Conservation (phyloP, 2,113 vertebrate species). For the Cavia porcellus region DNA sequence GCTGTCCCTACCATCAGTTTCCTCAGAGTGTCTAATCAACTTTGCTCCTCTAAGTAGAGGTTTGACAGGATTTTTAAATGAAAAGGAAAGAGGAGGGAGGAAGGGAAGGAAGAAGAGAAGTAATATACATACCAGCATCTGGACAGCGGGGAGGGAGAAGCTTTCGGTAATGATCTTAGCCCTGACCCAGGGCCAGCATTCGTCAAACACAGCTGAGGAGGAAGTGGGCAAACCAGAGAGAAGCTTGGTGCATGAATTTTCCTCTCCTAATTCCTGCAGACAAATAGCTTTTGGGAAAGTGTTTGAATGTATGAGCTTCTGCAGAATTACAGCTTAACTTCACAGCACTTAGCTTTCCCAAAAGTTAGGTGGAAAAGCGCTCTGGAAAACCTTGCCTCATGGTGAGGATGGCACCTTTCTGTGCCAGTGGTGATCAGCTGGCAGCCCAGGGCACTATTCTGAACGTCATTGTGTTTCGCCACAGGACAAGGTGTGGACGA, state of each 20-base stretch:
- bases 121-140: background rate
- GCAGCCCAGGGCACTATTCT: background rate
- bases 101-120: background rate
- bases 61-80: background rate
- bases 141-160: background rate
- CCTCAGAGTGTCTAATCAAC: background rate
- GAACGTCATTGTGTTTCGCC: background rate
- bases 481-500: constrained; percentile 95
- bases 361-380: background rate
- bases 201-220: background rate
- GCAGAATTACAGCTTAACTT: background rate
- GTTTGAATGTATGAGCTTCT: background rate
- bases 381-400: background rate
- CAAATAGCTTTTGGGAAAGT: background rate
- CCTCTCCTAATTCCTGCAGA: background rate
- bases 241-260: background rate
- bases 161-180: background rate
- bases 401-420: background rate
- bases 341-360: background rate
- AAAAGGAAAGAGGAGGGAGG: background rate
- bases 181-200: background rate
- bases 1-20: constrained; percentile 96
- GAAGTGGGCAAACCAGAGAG: background rate
- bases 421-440: background rate
- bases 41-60: background rate